Evolutionary conservation across 2,888 invertebrate genomes (phyloP).

Genomic region (Acanthacorydalis orientalis): DNA sequence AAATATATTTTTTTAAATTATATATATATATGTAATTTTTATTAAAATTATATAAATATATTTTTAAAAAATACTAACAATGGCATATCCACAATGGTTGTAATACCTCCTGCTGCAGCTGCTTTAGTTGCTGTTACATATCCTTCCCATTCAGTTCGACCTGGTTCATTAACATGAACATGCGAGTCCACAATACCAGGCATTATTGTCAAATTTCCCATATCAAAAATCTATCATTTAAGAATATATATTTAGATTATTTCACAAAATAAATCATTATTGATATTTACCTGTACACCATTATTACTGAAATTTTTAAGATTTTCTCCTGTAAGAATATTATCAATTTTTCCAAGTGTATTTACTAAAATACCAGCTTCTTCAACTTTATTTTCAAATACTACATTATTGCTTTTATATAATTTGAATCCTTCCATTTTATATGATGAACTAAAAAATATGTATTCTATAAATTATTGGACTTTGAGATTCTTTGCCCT

Average conservation of each 20-base stretch:
- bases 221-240: conserved; percentile 24
- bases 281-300: conserved; percentile 17
- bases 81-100: conserved; percentile 56
- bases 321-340: conserved; percentile 30
- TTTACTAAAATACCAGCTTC: conserved; percentile 43
- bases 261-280: neutral
- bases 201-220: conserved; percentile 38
- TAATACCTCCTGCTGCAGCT: conserved; percentile 55
- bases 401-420: conserved; percentile 30
- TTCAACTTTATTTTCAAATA: conserved; percentile 31
- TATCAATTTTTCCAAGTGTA: conserved; percentile 36
- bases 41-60: neutral
- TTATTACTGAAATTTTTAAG: conserved; percentile 30
- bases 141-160: conserved; percentile 54
- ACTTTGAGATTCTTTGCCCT: too few relatives aligned
- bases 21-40: neutral
- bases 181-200: conserved; percentile 55
- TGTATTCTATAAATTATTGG: too few relatives aligned
- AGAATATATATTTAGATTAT: neutral
- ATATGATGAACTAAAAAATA: too few relatives aligned
- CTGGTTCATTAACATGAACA: conserved; percentile 59
- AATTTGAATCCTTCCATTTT: conserved; percentile 14
- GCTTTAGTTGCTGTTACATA: conserved; percentile 52
- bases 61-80: conserved; percentile 28
- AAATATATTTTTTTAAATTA: neutral